phyloP scores from a whole-genome alignment of 2,888 invertebrate genomes.

The Ferrisia virgata region DNA sequence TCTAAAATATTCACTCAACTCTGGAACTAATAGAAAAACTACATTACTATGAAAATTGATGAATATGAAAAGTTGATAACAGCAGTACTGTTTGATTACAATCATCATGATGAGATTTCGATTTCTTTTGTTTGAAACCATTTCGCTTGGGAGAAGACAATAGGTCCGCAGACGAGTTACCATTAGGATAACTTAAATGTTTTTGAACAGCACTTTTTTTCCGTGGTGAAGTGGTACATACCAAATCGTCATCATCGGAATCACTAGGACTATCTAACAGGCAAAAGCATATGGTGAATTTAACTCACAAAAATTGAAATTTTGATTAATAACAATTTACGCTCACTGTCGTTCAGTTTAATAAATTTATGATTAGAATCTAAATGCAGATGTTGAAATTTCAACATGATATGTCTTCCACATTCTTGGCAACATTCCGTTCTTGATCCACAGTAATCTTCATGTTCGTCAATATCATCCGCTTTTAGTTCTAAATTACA shows the following conservation, averaged over 20 bases:
- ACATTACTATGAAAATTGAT: background rate
- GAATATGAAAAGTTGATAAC: background rate
- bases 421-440: slow-evolving; percentile 69
- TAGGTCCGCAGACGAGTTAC: background rate
- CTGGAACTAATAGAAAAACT: background rate
- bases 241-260: slow-evolving; percentile 21
- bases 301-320: background rate
- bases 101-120: background rate
- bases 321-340: background rate
- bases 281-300: background rate
- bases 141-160: background rate
- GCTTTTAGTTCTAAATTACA: slow-evolving; percentile 66
- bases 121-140: background rate
- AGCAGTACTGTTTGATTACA: no score
- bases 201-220: background rate
- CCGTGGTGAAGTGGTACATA: background rate
- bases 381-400: slow-evolving; percentile 63
- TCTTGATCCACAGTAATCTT: slow-evolving; percentile 68
- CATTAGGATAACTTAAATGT: background rate
- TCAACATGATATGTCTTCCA: slow-evolving; percentile 67
- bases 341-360: slow-evolving; percentile 61
- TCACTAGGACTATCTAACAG: background rate
- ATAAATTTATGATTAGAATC: slow-evolving; percentile 67
- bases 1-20: slow-evolving; percentile 33
- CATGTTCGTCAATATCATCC: slow-evolving; percentile 61